phyloP scores from a whole-genome alignment of 1,140 invertebrate species.

The Phocides pigmalion region DNA sequence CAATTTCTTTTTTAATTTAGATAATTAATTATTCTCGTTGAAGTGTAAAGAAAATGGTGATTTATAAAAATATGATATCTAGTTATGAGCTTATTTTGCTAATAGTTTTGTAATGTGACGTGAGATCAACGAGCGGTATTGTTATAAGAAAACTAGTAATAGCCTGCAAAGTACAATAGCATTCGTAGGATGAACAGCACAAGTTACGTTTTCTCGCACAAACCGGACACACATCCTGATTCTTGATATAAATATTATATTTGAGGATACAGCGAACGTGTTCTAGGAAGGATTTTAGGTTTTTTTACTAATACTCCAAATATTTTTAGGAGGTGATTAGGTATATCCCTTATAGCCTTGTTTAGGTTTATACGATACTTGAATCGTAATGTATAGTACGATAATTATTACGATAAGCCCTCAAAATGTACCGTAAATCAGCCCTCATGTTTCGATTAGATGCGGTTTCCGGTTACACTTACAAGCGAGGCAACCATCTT shows the following conservation, averaged over 20 bases:
- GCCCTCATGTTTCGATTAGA: too few species aligned
- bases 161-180: conserved; percentile 79
- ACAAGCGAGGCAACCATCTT: too few species aligned
- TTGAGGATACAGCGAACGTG: neutral
- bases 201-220: conserved; percentile 42
- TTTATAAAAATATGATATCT: too few species aligned
- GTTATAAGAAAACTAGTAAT: conserved; percentile 41
- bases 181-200: conserved; percentile 43
- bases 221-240: conserved; percentile 3
- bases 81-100: neutral
- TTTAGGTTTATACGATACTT: too few species aligned
- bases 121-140: conserved; percentile 5
- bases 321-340: conserved; percentile 5
- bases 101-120: conserved; percentile 3
- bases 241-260: neutral
- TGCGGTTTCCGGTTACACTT: too few species aligned
- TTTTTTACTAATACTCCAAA: neutral
- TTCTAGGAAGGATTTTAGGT: neutral
- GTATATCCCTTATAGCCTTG: conserved; percentile 3
- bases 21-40: too few species aligned
- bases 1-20: too few species aligned
- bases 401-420: too few species aligned
- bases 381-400: too few species aligned
- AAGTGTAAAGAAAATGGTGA: too few species aligned
- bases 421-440: too few species aligned